Percentiles rank a stretch among this genome's conserved stretches.
phyloP scores from a whole-genome alignment of 2,888 invertebrate genomes.

The Nephrotoma guestfalica region DNA sequence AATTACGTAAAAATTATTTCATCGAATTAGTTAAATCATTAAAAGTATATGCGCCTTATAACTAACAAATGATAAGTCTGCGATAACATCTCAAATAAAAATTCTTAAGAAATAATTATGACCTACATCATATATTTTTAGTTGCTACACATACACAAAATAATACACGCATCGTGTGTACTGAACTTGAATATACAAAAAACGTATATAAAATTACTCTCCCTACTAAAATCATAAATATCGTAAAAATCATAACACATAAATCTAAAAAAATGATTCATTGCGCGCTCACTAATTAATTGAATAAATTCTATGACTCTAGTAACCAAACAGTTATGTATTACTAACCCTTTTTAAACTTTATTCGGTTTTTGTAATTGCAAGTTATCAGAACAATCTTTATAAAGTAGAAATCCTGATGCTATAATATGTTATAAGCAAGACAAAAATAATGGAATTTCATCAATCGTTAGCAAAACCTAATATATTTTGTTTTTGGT shows the following conservation, averaged over 20 bases:
- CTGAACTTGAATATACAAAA: background rate
- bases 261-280: background rate
- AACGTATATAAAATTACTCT: background rate
- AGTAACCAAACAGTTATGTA: background rate
- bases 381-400: background rate
- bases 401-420: background rate
- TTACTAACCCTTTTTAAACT: background rate
- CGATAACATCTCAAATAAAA: background rate
- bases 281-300: background rate
- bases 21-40: background rate
- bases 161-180: background rate
- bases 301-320: background rate
- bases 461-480: no score
- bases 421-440: background rate
- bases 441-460: background rate
- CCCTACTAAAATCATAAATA: background rate
- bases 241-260: background rate
- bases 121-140: background rate
- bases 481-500: background rate
- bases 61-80: background rate
- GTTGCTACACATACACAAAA: background rate
- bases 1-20: background rate
- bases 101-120: background rate
- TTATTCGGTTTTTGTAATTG: background rate
- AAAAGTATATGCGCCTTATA: background rate